A percentile compares a stretch with the other conserved stretches of the same genome.
Evolutionary conservation across 2,113 vertebrate species (phyloP).

Genomic region (Xiphophorus maculatus): DNA sequence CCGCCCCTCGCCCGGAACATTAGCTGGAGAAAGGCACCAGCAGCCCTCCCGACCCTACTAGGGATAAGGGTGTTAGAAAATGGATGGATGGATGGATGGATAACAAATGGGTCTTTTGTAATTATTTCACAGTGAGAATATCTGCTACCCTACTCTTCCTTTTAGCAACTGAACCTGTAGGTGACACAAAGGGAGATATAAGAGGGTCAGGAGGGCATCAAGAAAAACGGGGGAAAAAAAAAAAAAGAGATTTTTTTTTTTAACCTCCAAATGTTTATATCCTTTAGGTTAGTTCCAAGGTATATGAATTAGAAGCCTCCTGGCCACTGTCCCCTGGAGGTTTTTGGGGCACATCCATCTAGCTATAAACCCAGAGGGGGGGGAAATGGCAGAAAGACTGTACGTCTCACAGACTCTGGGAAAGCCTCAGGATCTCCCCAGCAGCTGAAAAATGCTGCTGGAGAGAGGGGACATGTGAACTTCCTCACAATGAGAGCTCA

Average conservation of each 20-base stretch:
- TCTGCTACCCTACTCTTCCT: constrained; percentile 27
- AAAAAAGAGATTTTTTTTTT: too few relatives aligned
- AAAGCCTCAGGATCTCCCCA: background rate
- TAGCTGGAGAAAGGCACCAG: too few relatives aligned
- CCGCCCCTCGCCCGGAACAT: too few relatives aligned
- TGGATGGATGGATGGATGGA: background rate
- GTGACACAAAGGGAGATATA: constrained; percentile 21
- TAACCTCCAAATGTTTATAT: constrained; percentile 36
- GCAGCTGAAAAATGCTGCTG: constrained; percentile 4
- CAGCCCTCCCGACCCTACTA: too few relatives aligned
- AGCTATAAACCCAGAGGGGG: background rate
- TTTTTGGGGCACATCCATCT: constrained; percentile 4
- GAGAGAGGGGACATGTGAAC: background rate
- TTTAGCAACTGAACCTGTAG: constrained; percentile 68
- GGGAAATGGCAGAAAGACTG: background rate
- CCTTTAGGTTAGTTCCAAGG: background rate
- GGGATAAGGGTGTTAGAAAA: too few relatives aligned
- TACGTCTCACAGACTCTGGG: constrained; percentile 3
- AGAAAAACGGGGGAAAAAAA: constrained; percentile 42
- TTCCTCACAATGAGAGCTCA: background rate
- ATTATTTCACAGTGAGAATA: constrained; percentile 31
- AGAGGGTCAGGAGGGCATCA: constrained; percentile 52
- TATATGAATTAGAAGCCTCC: background rate
- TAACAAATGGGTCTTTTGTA: constrained; percentile 32
- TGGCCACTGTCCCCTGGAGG: background rate